A percentile compares a stretch with the other conserved stretches of the same genome.
phyloP scores from a whole-genome alignment of 2,113 vertebrate genomes.

The Sinocyclocheilus maitianheensis region DNA sequence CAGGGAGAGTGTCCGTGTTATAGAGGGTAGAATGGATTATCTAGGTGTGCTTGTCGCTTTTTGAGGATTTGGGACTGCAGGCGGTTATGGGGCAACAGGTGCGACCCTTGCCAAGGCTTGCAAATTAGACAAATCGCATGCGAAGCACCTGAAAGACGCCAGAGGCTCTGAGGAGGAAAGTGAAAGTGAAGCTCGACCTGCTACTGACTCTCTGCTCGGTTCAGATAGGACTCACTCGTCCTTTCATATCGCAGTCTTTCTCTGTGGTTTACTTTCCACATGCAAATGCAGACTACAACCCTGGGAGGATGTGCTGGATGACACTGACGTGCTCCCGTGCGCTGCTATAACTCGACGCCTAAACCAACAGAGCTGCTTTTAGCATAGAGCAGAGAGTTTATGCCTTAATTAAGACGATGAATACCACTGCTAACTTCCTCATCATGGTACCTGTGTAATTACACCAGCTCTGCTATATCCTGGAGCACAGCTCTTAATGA shows the following conservation, averaged over 20 bases:
- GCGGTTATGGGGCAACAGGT: conserved; percentile 75
- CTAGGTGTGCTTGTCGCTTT: conserved; percentile 67
- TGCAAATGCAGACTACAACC: conserved; percentile 25
- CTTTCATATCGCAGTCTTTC: conserved; percentile 20
- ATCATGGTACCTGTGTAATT: conserved; percentile 59
- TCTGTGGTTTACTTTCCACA: conserved; percentile 39
- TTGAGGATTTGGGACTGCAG: conserved; percentile 67
- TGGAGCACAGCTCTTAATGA: conserved; percentile 50
- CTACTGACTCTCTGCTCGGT: neutral
- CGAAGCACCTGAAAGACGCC: conserved; percentile 70
- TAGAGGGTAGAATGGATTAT: conserved; percentile 72
- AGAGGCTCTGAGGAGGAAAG: conserved; percentile 46
- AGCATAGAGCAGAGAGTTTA: conserved; percentile 53
- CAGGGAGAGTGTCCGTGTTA: conserved; percentile 54
- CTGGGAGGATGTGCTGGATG: conserved; percentile 8
- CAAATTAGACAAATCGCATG: conserved; percentile 74
- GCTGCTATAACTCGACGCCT: conserved; percentile 18
- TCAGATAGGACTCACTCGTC: conserved; percentile 5
- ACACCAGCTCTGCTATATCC: conserved; percentile 56
- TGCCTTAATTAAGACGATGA: conserved; percentile 61
- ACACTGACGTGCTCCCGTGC: neutral
- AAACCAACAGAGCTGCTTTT: conserved; percentile 45
- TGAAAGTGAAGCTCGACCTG: neutral
- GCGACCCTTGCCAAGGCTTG: conserved; percentile 62
- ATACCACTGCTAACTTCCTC: conserved; percentile 49